Evolutionary conservation across 2,113 vertebrate species (phyloP), one percentile per base, ranked within the genome.

Genomic region (Anguilla japonica): DNA sequence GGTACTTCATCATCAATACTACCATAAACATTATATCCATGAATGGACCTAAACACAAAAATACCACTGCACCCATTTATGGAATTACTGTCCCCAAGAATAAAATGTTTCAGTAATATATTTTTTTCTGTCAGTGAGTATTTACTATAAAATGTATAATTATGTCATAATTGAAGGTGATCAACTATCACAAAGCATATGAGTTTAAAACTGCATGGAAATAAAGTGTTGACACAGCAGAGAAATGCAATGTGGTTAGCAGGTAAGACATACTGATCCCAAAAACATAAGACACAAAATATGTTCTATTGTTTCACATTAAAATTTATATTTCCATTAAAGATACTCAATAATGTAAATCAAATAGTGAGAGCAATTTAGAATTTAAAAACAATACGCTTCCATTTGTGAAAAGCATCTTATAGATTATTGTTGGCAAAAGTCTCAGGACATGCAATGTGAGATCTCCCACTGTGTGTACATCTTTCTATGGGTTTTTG

Each of bases 21-120:
- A 93, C 94, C 96, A 95, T 95, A 95, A 96, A 96, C 95, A 96
- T 91, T 88, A 91, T 95, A 94, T 96, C 94, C 93, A 94, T 95
- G 95, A 95, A 95, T 88, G 91, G 94, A 95, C 94, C 95, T 95
- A 94, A 94, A 94, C 93, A 89, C 95, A 96, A 96, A 95, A 95
- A 94, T 92, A 92, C 93, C 93, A 94, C 89, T 93, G 89, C 91
- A 94, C 87, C 88, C 91, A 87, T 93, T 89, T 94, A 94, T 94
- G 94, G 94, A 96, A 95, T 95, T 91, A 90, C 91, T 93, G 90
- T 93, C 82, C 93, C 92, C 18, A 92, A 92, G 82, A 95, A 95
- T 93, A 95, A 95, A 95, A 94, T 91, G 86, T 91, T 93, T 95
- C 89, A 93, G 91, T 95, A 95, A 92, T 93, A 95, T 95, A 93